phyloP scores from a whole-genome alignment of 2,797 vertebrate species.

The Pangasius sanitwongsei region DNA sequence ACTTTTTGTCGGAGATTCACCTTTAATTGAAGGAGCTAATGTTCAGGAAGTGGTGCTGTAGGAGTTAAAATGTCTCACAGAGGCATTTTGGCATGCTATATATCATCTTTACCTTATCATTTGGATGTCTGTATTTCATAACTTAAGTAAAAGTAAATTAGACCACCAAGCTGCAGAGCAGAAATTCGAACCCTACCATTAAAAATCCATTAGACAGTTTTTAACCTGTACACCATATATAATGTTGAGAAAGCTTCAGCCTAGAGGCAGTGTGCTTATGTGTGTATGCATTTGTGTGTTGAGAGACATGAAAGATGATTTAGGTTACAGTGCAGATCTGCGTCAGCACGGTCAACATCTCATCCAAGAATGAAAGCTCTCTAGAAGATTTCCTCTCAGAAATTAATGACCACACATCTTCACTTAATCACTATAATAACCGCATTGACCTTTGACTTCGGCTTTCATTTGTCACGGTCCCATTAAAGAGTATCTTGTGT shows the following conservation, averaged over 20 bases:
- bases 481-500: conserved; percentile 53
- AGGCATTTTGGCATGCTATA: background rate
- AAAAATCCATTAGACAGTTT: conserved; percentile 56
- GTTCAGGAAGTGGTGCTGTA: background rate
- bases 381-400: conserved; percentile 64
- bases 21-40: background rate
- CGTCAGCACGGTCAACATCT: conserved; percentile 68
- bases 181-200: conserved; percentile 53
- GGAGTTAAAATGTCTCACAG: background rate
- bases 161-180: conserved; percentile 36
- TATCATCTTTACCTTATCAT: conserved; percentile 11
- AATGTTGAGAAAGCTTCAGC: conserved; percentile 19
- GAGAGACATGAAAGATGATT: conserved; percentile 62
- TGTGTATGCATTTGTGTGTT: conserved; percentile 22
- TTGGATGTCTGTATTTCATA: conserved; percentile 20
- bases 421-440: conserved; percentile 79
- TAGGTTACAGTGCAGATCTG: conserved; percentile 59
- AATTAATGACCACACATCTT: conserved; percentile 77
- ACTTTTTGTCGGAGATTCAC: background rate
- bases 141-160: conserved; percentile 9
- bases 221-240: conserved; percentile 43
- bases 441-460: conserved; percentile 71
- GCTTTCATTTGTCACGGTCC: conserved; percentile 64
- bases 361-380: conserved; percentile 53
- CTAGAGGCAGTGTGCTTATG: conserved; percentile 19